Evolutionary conservation across 2,797 vertebrate species (phyloP).

Genomic region (Mormyrus proboscirostris): DNA sequence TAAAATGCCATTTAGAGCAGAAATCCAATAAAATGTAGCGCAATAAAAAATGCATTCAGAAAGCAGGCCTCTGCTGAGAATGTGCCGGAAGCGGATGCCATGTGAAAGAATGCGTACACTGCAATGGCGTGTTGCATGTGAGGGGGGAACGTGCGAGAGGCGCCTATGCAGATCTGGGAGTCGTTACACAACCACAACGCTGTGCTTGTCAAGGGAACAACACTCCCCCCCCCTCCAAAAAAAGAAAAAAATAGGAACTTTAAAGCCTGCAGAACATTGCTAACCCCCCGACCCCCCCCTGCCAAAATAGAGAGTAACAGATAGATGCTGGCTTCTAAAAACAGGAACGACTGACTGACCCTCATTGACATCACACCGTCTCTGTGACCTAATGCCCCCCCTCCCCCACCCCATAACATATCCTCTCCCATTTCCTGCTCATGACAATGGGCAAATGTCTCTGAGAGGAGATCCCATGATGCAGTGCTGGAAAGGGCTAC

Average conservation of each 20-base stretch:
- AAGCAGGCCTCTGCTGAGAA: neutral
- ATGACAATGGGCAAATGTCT: slow-evolving; percentile 13
- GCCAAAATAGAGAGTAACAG: no score
- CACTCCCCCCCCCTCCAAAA: neutral
- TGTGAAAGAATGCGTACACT: neutral
- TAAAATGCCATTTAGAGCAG: slow-evolving; percentile 13
- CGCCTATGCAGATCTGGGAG: neutral
- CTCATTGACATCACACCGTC: neutral
- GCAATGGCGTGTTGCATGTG: neutral
- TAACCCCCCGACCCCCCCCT: neutral
- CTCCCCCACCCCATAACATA: neutral
- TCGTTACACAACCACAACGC: neutral
- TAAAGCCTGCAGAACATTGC: neutral
- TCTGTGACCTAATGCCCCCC: neutral
- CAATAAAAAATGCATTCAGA: neutral
- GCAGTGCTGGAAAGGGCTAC: neutral
- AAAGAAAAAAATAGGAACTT: neutral
- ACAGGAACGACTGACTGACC: neutral
- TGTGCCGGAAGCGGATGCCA: neutral
- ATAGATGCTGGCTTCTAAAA: neutral
- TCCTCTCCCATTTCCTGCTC: slow-evolving; percentile 1
- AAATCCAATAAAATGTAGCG: neutral
- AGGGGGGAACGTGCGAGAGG: neutral
- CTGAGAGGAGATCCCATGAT: neutral
- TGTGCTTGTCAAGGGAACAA: neutral